A percentile compares a stretch with the other conserved stretches of the same genome.
These are phyloP conservation scores for Acleris cristana DNA, from an alignment of 2,888 invertebrate species.

Conservation along the genomic window DNA sequence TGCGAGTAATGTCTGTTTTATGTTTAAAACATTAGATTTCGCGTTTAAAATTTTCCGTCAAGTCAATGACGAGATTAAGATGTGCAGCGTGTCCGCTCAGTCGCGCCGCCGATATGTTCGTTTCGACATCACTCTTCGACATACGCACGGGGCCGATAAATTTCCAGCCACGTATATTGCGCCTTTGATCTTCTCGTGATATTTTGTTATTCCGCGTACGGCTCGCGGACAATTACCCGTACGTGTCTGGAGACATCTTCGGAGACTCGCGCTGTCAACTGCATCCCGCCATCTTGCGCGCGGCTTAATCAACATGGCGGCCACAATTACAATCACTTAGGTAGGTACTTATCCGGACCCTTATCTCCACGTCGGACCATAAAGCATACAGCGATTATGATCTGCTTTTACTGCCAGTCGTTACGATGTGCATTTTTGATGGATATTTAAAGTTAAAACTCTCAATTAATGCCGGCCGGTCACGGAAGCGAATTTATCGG, in stretches of 20 bases:
- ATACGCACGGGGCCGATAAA: slow-evolving; percentile 68
- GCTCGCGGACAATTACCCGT: slow-evolving; percentile 71
- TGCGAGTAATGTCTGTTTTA: slow-evolving; percentile 37
- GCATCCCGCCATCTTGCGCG: slow-evolving; percentile 34
- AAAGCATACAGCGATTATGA: slow-evolving; percentile 38
- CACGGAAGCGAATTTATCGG: slow-evolving; percentile 77
- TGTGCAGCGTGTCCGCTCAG: slow-evolving; percentile 55
- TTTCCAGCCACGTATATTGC: slow-evolving; percentile 78
- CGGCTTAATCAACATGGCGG: slow-evolving; percentile 57
- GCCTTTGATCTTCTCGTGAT: slow-evolving; percentile 78
- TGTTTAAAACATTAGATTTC: slow-evolving; percentile 44
- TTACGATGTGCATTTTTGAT: slow-evolving; percentile 80
- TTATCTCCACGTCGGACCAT: slow-evolving; percentile 32
- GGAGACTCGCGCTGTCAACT: slow-evolving; percentile 57
- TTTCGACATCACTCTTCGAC: slow-evolving; percentile 66
- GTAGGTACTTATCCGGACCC: slow-evolving; percentile 34
- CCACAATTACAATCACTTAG: slow-evolving; percentile 46
- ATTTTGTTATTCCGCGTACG: slow-evolving; percentile 76
- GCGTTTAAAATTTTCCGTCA: slow-evolving; percentile 53
- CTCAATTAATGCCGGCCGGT: slow-evolving; percentile 76
- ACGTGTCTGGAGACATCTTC: slow-evolving; percentile 75
- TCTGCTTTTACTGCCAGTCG: slow-evolving; percentile 65
- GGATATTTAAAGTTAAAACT: slow-evolving; percentile 66
- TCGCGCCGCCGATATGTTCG: slow-evolving; percentile 58
- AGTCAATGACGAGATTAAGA: slow-evolving; percentile 61